Conservation (phyloP, 2,797 vertebrate genomes). For the Schizopygopsis malacanthus region DNA sequence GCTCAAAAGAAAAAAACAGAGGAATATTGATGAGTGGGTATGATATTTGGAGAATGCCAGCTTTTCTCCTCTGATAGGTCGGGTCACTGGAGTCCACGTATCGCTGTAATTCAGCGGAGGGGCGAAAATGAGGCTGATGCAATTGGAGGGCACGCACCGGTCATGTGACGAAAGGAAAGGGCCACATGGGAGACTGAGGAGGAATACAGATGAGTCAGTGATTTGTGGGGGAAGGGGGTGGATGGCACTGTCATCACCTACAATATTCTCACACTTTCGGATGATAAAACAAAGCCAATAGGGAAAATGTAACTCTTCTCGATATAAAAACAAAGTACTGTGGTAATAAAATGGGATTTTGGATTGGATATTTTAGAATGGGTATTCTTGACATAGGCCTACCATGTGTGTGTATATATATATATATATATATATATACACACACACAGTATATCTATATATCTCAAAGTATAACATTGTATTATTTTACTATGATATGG, state of each 20-base stretch:
- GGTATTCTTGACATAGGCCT: neutral
- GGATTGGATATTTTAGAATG: neutral
- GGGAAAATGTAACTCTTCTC: slow-evolving; percentile 17
- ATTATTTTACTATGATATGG: neutral
- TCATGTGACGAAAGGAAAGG: slow-evolving; percentile 49
- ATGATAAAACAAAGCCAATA: slow-evolving; percentile 40
- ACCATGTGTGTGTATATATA: neutral
- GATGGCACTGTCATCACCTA: slow-evolving; percentile 53
- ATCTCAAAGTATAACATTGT: neutral
- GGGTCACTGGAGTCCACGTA: slow-evolving; percentile 17
- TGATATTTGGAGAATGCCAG: slow-evolving; percentile 31
- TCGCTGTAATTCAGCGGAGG: slow-evolving; percentile 12
- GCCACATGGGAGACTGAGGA: slow-evolving; percentile 37
- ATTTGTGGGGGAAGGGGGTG: slow-evolving; percentile 35
- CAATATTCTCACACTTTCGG: slow-evolving; percentile 61
- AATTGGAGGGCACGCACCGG: slow-evolving; percentile 38
- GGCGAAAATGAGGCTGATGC: slow-evolving; percentile 40
- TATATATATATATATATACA: too few species aligned
- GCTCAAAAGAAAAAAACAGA: neutral
- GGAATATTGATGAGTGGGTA: slow-evolving; percentile 29
- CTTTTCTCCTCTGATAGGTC: slow-evolving; percentile 7
- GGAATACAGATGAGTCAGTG: slow-evolving; percentile 53
- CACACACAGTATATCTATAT: too few species aligned
- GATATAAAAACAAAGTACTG: neutral
- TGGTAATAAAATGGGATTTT: neutral